These are phyloP conservation scores for Lochmaea capreae DNA, from an alignment of 2,888 invertebrate species.

Conservation along the genomic window DNA sequence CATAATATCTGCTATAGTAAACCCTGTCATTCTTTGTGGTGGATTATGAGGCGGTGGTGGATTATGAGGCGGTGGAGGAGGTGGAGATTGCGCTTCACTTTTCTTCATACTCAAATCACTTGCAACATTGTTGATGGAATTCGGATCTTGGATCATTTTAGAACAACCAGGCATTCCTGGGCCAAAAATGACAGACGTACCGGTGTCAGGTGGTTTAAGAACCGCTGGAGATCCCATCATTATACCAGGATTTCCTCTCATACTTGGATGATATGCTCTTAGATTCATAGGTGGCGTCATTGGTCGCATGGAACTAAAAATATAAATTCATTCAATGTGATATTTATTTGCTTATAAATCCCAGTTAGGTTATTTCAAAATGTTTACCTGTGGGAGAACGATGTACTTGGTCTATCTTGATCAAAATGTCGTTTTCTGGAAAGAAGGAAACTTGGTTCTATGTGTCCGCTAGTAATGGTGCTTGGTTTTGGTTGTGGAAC, in stretches of 20 bases:
- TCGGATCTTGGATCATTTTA: constrained; percentile 39
- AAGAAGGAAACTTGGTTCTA: constrained; percentile 68
- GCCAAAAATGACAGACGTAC: constrained; percentile 41
- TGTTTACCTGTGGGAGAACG: constrained; percentile 14
- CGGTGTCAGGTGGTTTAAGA: constrained; percentile 63
- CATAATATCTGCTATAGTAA: constrained; percentile 93
- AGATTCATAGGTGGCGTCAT: constrained; percentile 59
- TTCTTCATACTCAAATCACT: constrained; percentile 65
- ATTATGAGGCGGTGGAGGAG: constrained; percentile 61
- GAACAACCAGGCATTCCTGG: constrained; percentile 41
- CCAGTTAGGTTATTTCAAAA: not conserved
- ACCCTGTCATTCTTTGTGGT: constrained; percentile 80
- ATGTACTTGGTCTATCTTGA: constrained; percentile 63
- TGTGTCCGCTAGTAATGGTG: constrained; percentile 64
- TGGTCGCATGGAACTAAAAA: constrained; percentile 57
- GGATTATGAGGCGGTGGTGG: constrained; percentile 63
- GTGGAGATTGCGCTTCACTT: constrained; percentile 50
- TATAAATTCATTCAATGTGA: not conserved
- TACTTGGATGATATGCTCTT: constrained; percentile 54
- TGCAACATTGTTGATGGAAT: constrained; percentile 53
- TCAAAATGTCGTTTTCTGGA: constrained; percentile 72
- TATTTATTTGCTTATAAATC: not conserved
- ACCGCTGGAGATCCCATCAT: constrained; percentile 53
- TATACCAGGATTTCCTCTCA: constrained; percentile 51
- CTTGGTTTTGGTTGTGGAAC: constrained; percentile 61